Conservation (phyloP, 2,888 invertebrate genomes). For the Plemyria rubiginata region DNA sequence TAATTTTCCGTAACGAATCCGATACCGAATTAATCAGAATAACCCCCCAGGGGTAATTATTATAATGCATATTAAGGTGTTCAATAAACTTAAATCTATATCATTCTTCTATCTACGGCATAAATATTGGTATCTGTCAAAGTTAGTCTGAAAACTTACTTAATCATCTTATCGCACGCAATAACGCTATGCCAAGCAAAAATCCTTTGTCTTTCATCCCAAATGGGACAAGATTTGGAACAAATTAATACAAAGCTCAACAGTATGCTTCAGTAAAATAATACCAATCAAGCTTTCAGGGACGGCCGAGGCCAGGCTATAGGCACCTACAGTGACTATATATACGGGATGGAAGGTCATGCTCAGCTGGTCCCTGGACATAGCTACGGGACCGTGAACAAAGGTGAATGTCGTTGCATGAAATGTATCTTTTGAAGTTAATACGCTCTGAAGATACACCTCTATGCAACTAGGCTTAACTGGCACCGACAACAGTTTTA, state of each 20-base stretch:
- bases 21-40: too few species aligned
- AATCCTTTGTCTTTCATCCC: background rate
- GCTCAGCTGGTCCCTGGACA: constrained; percentile 3
- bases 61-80: too few species aligned
- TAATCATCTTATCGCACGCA: background rate
- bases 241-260: background rate
- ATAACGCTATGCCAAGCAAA: background rate
- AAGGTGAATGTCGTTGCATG: constrained; percentile 1
- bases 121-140: too few species aligned
- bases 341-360: constrained; percentile 12
- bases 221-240: background rate
- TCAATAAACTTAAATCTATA: too few species aligned
- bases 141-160: too few species aligned
- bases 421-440: background rate
- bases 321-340: constrained; percentile 5
- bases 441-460: background rate
- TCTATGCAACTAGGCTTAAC: too few species aligned
- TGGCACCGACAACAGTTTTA: too few species aligned
- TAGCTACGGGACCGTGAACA: background rate
- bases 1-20: too few species aligned
- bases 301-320: constrained; percentile 6
- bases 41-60: too few species aligned
- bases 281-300: constrained; percentile 7
- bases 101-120: too few species aligned
- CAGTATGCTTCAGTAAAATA: background rate